phyloP scores from a whole-genome alignment of 2,888 invertebrate species.

The Andrena camellia region DNA sequence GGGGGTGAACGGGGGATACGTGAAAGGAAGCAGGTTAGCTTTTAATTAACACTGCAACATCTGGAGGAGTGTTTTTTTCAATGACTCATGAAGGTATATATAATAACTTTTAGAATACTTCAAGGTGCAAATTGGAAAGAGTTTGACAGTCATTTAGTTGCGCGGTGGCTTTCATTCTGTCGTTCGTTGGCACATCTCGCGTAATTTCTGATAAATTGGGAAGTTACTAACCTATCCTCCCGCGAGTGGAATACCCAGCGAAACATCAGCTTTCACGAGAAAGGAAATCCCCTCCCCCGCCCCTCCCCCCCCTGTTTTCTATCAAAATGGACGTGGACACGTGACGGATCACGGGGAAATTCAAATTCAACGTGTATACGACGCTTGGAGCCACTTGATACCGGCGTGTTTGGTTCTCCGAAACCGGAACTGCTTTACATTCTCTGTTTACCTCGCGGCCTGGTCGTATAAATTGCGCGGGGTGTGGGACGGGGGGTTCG shows the following conservation, averaged over 20 bases:
- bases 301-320: conserved; percentile 8
- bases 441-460: conserved; percentile 32
- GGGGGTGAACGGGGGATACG: no score
- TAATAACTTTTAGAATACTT: no score
- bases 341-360: conserved; percentile 45
- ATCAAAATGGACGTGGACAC: conserved; percentile 30
- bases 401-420: conserved; percentile 26
- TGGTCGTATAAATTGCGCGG: not conserved
- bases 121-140: no score
- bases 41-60: no score
- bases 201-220: no score
- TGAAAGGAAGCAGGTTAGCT: no score
- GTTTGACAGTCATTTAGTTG: no score
- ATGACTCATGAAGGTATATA: no score
- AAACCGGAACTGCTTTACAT: conserved; percentile 41
- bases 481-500: not conserved
- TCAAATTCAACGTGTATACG: conserved; percentile 36
- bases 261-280: not conserved
- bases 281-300: not conserved
- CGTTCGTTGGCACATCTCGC: no score
- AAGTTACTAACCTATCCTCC: conserved; percentile 4
- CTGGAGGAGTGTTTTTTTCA: no score
- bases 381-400: conserved; percentile 5
- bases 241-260: conserved; percentile 20
- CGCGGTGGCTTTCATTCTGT: no score